phyloP scores from a whole-genome alignment of 2,797 vertebrate genomes.

The Alauda arvensis region DNA sequence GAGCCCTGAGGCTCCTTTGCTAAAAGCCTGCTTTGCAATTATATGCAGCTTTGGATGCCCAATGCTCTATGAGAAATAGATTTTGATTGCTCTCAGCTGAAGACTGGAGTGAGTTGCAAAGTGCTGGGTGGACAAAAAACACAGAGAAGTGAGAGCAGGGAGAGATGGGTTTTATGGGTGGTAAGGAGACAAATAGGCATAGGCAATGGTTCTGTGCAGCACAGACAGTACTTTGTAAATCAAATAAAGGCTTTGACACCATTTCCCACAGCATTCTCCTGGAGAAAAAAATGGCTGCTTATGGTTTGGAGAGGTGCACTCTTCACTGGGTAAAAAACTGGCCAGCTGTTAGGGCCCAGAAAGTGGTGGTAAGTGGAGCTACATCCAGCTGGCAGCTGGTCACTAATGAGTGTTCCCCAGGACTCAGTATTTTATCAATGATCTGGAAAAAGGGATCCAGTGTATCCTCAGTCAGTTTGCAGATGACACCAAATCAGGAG shows the following conservation, averaged over 20 bases:
- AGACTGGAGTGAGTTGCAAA: neutral
- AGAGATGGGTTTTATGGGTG: neutral
- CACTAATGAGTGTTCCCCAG: neutral
- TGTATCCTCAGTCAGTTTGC: neutral
- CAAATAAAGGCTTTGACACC: neutral
- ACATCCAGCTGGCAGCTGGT: neutral
- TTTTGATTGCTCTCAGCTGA: neutral
- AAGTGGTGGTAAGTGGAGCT: neutral
- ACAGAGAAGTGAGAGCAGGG: neutral
- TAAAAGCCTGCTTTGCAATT: neutral
- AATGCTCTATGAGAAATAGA: neutral
- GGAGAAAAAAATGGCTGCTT: neutral
- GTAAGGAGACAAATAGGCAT: neutral
- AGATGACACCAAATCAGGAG: neutral
- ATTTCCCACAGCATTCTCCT: neutral
- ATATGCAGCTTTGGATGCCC: neutral
- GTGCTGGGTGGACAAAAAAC: neutral
- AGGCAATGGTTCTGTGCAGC: neutral
- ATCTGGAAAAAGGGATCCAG: neutral
- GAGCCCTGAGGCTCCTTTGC: neutral
- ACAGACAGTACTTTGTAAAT: neutral
- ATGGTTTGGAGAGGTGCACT: neutral
- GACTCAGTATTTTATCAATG: neutral
- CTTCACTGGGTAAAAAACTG: neutral
- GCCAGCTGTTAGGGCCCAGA: neutral